Base-by-base conservation (phyloP, 2,888 invertebrate genomes). In the Microplitis deprimator region DNA sequence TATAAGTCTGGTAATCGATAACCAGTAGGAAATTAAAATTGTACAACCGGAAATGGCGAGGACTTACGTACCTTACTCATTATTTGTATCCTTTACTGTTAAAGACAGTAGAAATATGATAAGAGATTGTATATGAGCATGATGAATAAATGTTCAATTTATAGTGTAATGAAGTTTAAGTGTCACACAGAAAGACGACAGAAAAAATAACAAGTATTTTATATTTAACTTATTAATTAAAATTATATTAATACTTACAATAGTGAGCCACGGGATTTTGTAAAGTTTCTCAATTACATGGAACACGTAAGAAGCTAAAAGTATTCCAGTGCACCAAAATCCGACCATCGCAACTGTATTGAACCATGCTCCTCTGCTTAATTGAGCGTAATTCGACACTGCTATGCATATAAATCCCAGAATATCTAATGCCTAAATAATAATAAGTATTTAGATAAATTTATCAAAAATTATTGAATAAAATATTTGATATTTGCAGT, bases 281-380 rank as follows among this genome's bases (percentile, higher is more conserved):
- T 94, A 94, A 87, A 95, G 93, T 89, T 95, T 95, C 90, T 97
- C 97, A 79, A 97, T 92, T 39, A 97, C 92, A 88, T 97, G 97
- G 90, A 97, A 96, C 79, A 96, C 88, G 89, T 97, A 97, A 77
- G 96, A 92, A 1, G 93, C 92, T 16, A 97, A 91, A 73, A 97
- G 90, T 81, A 96, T 93, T 60, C 94, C 94, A 6, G 96, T 96
- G 86, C 96, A 94, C 95, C 96, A 96, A 89, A 97, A 95, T 17
- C 95, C 97, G 17, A 93, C 93, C 94, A 96, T 95, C 0, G 96
- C 92, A 73, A 97, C 93, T 85, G 94, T 94, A 87, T 93, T 94
- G 91, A 95, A 96, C 92, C 93, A 96, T 75, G 92, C 91, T 70
- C 94, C 95, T 79, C 93, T 92, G 74, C 93, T 91, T 68, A 90